Conservation (phyloP, 2,888 invertebrate genomes). For the Cerastis rubricosa region DNA sequence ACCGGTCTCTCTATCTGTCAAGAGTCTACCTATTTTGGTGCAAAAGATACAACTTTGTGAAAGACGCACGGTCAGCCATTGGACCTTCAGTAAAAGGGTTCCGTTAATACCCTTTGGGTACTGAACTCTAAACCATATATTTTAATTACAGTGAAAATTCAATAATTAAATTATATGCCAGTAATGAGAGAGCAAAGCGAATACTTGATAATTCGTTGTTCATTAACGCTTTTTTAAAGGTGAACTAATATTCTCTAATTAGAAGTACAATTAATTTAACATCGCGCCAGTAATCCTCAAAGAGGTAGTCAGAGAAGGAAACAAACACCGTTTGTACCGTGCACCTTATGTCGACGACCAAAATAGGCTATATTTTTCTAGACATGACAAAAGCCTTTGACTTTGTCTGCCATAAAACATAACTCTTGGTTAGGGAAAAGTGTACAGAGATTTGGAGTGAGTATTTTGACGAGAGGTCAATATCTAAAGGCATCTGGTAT, state of each 20-base stretch:
- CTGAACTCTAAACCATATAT: background rate
- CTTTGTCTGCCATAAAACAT: too few species aligned
- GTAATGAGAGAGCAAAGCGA: conserved; percentile 34
- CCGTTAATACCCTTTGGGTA: background rate
- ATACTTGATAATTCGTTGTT: conserved; percentile 30
- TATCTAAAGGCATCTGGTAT: too few species aligned
- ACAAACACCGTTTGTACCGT: too few species aligned
- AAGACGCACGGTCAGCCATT: background rate
- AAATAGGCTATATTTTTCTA: too few species aligned
- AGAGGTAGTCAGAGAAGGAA: background rate
- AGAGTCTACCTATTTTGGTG: too few species aligned
- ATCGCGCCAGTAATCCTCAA: background rate
- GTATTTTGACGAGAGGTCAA: too few species aligned
- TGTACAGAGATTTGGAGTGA: too few species aligned
- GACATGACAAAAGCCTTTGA: too few species aligned
- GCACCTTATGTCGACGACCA: too few species aligned
- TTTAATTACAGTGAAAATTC: conserved; percentile 36
- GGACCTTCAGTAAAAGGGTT: background rate
- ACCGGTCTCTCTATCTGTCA: too few species aligned
- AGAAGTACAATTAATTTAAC: background rate
- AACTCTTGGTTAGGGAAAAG: too few species aligned
- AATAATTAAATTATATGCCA: conserved; percentile 37
- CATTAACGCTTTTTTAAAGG: conserved; percentile 2
- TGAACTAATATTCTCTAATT: background rate
- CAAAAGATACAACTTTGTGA: background rate